phyloP scores from a whole-genome alignment of 2,113 vertebrate genomes.

The Anarhynchus alexandrinus region DNA sequence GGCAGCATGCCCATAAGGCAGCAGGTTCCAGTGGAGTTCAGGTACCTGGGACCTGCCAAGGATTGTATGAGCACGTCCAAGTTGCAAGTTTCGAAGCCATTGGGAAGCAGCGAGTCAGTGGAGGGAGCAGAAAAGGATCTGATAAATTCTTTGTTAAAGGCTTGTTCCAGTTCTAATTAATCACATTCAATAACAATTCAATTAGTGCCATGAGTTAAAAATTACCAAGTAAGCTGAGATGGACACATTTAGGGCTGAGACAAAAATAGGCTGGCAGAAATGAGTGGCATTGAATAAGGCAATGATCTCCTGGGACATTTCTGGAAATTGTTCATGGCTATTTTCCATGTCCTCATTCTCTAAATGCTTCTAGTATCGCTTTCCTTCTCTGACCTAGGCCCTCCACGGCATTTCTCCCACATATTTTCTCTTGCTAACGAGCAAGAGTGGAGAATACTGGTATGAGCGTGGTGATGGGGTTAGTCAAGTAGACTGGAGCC shows the following conservation, averaged over 20 bases:
- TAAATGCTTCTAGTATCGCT: neutral
- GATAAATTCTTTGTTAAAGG: conserved; percentile 29
- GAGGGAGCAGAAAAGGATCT: neutral
- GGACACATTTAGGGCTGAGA: neutral
- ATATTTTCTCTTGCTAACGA: neutral
- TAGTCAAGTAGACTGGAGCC: neutral
- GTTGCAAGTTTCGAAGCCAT: neutral
- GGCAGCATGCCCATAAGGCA: neutral
- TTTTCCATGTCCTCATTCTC: neutral
- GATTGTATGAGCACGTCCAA: neutral
- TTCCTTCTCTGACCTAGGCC: neutral
- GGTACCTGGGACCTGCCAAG: neutral
- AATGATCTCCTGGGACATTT: conserved; percentile 3
- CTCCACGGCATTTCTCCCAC: neutral
- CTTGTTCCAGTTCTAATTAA: conserved; percentile 50
- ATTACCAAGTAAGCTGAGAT: conserved; percentile 43
- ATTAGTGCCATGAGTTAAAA: conserved; percentile 54
- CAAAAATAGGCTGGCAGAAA: conserved; percentile 46
- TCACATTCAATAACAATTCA: conserved; percentile 55
- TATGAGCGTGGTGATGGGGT: neutral
- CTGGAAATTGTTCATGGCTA: conserved; percentile 20
- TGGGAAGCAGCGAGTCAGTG: conserved; percentile 5
- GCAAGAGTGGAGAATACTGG: neutral
- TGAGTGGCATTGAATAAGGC: conserved; percentile 11
- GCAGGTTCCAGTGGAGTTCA: neutral